Percentiles rank a stretch among this genome's conserved stretches.
phyloP scores from a whole-genome alignment of 2,888 invertebrate genomes.

The Conomelus anceps region DNA sequence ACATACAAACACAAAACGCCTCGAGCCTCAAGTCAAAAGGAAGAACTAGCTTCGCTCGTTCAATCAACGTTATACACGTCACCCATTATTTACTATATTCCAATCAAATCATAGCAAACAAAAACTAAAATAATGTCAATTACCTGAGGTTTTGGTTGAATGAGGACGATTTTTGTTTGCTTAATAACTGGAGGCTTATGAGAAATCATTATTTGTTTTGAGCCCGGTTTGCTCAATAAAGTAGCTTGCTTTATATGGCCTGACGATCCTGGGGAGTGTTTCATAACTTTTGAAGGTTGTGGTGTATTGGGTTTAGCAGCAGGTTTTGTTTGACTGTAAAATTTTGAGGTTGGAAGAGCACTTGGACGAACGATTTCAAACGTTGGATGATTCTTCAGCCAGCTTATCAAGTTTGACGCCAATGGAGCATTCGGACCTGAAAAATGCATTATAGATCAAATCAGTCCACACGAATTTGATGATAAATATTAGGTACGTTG shows the following conservation, averaged over 20 bases:
- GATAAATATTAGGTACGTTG: too few species aligned
- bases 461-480: too few species aligned
- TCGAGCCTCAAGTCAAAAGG: too few species aligned
- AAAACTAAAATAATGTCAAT: background rate
- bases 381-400: constrained; percentile 81
- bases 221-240: constrained; percentile 19
- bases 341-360: constrained; percentile 38
- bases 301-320: constrained; percentile 38
- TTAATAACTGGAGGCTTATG: constrained; percentile 31
- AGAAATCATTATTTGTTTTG: constrained; percentile 21
- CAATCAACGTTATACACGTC: background rate
- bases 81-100: background rate
- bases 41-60: too few species aligned
- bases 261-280: constrained; percentile 30
- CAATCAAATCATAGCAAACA: background rate
- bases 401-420: constrained; percentile 67
- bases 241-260: constrained; percentile 28
- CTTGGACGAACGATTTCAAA: constrained; percentile 68
- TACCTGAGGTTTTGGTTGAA: constrained; percentile 28
- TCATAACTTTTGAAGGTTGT: constrained; percentile 42
- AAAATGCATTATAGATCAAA: background rate
- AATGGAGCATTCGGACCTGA: constrained; percentile 74
- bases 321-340: constrained; percentile 20
- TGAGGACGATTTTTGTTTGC: constrained; percentile 30
- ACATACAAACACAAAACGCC: too few species aligned